Evolutionary conservation across 2,113 vertebrate species (phyloP).

Genomic region (Grus americana): DNA sequence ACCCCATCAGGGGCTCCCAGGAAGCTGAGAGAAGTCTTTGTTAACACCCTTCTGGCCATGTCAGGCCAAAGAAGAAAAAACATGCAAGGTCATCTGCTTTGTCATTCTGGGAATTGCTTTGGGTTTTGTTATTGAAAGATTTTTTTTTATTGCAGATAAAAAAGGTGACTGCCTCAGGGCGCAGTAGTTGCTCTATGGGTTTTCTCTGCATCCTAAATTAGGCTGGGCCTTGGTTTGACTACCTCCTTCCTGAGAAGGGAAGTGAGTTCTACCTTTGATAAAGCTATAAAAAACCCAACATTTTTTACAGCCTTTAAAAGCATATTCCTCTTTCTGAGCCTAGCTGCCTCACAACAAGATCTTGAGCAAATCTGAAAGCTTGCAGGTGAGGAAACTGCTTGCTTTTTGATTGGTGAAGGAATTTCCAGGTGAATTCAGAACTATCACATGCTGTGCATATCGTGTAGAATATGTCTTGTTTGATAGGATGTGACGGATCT

Average conservation of each 20-base stretch:
- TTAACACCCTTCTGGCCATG: not conserved
- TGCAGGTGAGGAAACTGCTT: not conserved
- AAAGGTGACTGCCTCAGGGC: not conserved
- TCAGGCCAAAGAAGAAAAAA: not conserved
- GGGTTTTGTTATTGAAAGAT: not conserved
- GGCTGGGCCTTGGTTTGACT: not conserved
- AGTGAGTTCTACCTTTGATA: not conserved
- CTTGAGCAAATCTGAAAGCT: not conserved
- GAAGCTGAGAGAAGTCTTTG: not conserved
- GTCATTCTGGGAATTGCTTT: not conserved
- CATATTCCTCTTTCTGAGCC: not conserved
- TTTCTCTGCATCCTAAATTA: not conserved
- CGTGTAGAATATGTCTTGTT: not conserved
- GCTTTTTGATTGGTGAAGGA: not conserved
- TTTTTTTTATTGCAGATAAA: not conserved
- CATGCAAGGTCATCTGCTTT: not conserved
- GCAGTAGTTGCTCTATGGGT: not conserved
- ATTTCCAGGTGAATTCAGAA: not conserved
- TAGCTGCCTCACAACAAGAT: not conserved
- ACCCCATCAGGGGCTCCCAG: not conserved
- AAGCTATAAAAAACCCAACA: not conserved
- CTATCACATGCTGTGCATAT: not conserved
- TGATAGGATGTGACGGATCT: not conserved
- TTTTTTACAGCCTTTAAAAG: not conserved
- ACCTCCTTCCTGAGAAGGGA: not conserved